Conservation (phyloP, 2,797 vertebrate genomes). For the Parauchenoglanis punctatus region DNA sequence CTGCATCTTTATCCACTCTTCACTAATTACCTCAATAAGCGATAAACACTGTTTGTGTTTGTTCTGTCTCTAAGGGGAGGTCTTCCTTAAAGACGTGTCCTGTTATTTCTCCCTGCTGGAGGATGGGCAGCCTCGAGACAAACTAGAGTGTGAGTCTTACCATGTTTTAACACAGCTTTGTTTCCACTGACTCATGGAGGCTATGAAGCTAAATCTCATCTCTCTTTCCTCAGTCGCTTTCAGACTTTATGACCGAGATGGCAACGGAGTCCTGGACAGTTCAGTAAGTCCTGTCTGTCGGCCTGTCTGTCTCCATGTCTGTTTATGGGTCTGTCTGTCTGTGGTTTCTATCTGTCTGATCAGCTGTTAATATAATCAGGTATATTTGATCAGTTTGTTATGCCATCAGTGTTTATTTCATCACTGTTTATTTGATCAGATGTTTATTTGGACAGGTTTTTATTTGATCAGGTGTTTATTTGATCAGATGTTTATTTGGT, state of each 20-base stretch:
- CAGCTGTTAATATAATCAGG: neutral
- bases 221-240: slow-evolving; percentile 80
- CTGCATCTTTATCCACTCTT: neutral
- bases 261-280: slow-evolving; percentile 90
- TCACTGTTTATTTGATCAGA: neutral
- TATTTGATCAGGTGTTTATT: neutral
- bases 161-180: slow-evolving; percentile 15
- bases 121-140: slow-evolving; percentile 89
- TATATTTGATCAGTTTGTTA: neutral
- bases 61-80: slow-evolving; percentile 68
- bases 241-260: slow-evolving; percentile 90
- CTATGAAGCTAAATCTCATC: slow-evolving; percentile 46
- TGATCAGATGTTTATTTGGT: neutral
- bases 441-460: neutral
- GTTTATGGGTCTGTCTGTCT: neutral
- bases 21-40: neutral
- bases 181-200: slow-evolving; percentile 17
- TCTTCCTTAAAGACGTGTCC: slow-evolving; percentile 89
- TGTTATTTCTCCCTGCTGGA: slow-evolving; percentile 95
- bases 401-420: neutral
- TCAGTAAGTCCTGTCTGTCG: slow-evolving; percentile 75
- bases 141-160: slow-evolving; percentile 87
- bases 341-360: neutral
- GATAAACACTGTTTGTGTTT: slow-evolving; percentile 10
- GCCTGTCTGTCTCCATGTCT: neutral